These are phyloP conservation scores for Zophobas atratus DNA, from an alignment of 1,140 invertebrate species.

Conservation along the genomic window DNA sequence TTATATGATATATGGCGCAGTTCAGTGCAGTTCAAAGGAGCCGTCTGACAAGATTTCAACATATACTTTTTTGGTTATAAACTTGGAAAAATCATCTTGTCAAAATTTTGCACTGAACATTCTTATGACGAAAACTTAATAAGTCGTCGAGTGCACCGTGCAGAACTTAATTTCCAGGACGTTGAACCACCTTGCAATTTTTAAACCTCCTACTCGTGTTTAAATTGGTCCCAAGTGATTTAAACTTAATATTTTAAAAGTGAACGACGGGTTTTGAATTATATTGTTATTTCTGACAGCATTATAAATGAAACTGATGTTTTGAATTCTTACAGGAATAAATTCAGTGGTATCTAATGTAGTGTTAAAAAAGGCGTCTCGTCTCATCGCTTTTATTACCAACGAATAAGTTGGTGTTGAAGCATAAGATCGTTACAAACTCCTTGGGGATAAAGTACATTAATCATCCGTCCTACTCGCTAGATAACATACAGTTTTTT, in stretches of 20 bases:
- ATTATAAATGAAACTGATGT: no score
- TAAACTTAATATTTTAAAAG: not conserved
- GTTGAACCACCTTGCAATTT: not conserved
- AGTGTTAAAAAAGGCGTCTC: not conserved
- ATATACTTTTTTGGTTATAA: no score
- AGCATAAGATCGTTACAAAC: not conserved
- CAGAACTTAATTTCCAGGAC: no score
- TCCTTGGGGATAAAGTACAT: not conserved
- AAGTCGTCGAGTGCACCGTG: no score
- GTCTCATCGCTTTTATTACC: not conserved
- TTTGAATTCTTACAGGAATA: no score
- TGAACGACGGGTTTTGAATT: no score
- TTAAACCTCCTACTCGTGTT: not conserved
- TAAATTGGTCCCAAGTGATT: not conserved
- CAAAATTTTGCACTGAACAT: no score
- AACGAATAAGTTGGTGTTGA: not conserved
- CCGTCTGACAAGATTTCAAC: no score
- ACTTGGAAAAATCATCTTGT: no score
- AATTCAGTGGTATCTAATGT: no score
- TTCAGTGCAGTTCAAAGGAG: not conserved
- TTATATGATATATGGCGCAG: not conserved
- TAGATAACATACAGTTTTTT: no score
- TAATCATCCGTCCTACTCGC: not conserved
- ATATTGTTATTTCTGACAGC: no score
- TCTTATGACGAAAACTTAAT: not conserved